Conservation (phyloP, 2,113 vertebrate genomes). For the Psilopsiagon aymara region DNA sequence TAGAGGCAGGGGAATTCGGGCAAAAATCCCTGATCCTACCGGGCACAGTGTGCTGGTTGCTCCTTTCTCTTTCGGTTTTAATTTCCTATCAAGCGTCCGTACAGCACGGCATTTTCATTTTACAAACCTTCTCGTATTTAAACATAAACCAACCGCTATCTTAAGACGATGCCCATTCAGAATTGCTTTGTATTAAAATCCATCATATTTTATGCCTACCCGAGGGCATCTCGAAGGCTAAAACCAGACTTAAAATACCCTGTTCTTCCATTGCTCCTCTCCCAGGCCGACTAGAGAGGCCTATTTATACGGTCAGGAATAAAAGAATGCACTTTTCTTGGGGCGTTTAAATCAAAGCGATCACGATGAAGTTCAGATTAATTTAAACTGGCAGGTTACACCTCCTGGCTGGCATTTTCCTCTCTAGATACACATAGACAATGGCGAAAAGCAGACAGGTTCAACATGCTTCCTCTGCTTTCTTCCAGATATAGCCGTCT, state of each 20-base stretch:
- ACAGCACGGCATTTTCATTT: not conserved
- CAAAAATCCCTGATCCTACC: not conserved
- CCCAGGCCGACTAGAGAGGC: not conserved
- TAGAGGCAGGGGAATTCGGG: not conserved
- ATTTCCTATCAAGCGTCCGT: not conserved
- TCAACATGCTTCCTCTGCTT: not conserved
- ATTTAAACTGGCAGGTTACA: slow-evolving; percentile 26
- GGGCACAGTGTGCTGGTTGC: not conserved
- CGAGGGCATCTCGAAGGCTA: not conserved
- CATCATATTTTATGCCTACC: not conserved
- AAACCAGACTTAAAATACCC: not conserved
- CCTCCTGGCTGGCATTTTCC: slow-evolving; percentile 2
- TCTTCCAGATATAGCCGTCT: not conserved
- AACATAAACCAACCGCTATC: not conserved
- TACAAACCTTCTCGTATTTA: not conserved
- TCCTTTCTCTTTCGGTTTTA: slow-evolving; percentile 36
- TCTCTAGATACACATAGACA: not conserved
- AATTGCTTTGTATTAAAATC: not conserved
- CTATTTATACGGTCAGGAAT: not conserved
- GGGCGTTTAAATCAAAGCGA: not conserved
- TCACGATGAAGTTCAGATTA: not conserved
- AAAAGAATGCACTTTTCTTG: not conserved
- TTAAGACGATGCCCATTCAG: not conserved
- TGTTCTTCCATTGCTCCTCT: not conserved
- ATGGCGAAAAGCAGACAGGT: not conserved